phyloP scores from a whole-genome alignment of 2,888 invertebrate species.

The Endomychus coccineus region DNA sequence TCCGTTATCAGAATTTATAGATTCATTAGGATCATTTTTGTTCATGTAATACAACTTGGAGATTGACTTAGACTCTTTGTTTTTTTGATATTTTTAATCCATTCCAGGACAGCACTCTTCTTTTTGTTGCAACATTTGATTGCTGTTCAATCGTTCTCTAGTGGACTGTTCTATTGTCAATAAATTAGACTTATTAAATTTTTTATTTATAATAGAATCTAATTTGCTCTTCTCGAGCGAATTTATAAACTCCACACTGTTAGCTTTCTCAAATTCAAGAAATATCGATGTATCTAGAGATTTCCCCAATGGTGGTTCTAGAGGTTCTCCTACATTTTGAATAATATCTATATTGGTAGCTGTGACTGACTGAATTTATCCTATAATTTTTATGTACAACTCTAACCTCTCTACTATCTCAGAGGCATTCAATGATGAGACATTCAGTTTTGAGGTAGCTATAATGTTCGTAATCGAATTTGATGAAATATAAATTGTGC shows the following conservation, averaged over 20 bases:
- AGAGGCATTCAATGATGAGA: slow-evolving; percentile 48
- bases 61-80: slow-evolving; percentile 54
- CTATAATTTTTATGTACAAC: slow-evolving; percentile 65
- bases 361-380: slow-evolving; percentile 63
- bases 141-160: slow-evolving; percentile 42
- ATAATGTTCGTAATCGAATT: slow-evolving; percentile 63
- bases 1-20: slow-evolving; percentile 20
- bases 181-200: slow-evolving; percentile 27
- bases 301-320: slow-evolving; percentile 12
- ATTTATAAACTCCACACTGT: slow-evolving; percentile 23
- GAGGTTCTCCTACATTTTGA: background rate
- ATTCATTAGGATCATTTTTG: slow-evolving; percentile 41
- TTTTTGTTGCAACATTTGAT: slow-evolving; percentile 41
- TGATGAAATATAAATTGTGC: slow-evolving; percentile 70
- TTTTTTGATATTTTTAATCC: slow-evolving; percentile 51
- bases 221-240: slow-evolving; percentile 59
- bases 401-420: slow-evolving; percentile 60
- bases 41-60: slow-evolving; percentile 50
- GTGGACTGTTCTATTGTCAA: slow-evolving; percentile 34
- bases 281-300: slow-evolving; percentile 18
- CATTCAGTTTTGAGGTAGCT: slow-evolving; percentile 51
- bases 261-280: slow-evolving; percentile 13
- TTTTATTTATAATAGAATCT: slow-evolving; percentile 55
- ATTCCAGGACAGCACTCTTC: slow-evolving; percentile 46
- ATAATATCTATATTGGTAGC: slow-evolving; percentile 24